Evolutionary conservation across 2,888 invertebrate genomes (phyloP).

Genomic region (Dolomedes plantarius): DNA sequence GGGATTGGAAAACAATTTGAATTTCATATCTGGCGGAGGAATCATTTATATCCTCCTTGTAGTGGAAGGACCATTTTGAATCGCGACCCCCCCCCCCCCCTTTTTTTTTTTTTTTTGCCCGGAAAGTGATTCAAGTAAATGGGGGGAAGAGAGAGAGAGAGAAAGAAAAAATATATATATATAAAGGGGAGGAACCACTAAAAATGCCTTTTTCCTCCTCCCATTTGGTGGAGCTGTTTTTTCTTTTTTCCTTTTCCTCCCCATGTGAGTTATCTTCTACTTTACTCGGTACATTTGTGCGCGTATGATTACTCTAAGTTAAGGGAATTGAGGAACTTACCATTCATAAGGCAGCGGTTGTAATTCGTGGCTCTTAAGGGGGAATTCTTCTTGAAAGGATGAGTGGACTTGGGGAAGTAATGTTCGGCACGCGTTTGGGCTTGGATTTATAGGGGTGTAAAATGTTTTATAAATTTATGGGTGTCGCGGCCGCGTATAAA

Average conservation of each 20-base stretch:
- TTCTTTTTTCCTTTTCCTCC: neutral
- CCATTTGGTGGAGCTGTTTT: conserved; percentile 22
- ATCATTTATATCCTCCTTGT: conserved; percentile 69
- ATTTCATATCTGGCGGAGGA: conserved; percentile 71
- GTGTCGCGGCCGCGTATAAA: conserved; percentile 6
- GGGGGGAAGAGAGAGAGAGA: conserved; percentile 15
- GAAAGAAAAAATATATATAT: conserved; percentile 13
- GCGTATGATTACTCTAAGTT: conserved; percentile 35
- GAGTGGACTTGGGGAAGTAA: neutral
- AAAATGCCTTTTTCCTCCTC: conserved; percentile 49
- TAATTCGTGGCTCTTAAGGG: neutral
- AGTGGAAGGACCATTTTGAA: conserved; percentile 21
- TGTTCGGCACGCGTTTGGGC: neutral
- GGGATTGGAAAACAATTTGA: conserved; percentile 73
- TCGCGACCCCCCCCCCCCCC: conserved; percentile 4
- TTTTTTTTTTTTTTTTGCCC: too few relatives aligned
- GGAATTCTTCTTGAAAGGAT: neutral
- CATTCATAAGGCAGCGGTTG: conserved; percentile 30
- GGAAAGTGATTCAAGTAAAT: conserved; percentile 57
- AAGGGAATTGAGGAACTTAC: conserved; percentile 17
- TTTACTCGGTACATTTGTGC: conserved; percentile 28
- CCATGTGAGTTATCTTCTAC: conserved; percentile 15
- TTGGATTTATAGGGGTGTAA: neutral
- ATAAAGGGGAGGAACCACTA: conserved; percentile 31
- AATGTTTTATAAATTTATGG: conserved; percentile 7